Base-by-base conservation (phyloP, 2,797 vertebrate species). In the Choloepus didactylus region DNA sequence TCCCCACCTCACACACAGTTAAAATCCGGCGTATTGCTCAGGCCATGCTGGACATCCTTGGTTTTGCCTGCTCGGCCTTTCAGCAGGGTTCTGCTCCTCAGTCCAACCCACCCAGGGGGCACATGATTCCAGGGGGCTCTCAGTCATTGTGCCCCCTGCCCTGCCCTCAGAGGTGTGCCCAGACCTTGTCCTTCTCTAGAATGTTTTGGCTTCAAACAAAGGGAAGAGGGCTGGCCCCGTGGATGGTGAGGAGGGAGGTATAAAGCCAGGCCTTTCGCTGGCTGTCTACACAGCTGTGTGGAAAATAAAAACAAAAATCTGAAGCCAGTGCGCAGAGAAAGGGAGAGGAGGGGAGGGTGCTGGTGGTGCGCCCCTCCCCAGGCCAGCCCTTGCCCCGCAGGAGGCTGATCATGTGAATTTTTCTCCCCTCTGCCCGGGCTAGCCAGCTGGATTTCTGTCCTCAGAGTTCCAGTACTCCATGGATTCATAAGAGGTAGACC, bases 141-240 rank as follows among this genome's bases (percentile, higher is more conserved):
- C 25, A 5, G 19, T 64, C 60, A 29, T 29, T 11, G 64, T n/a
- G 64, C 6, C 19, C 44, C 31, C 66, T 38, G 59, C 41, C 62
- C 44, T 88, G 62, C 51, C 56, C 66, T 60, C 8, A 25, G 62
- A 60, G 29, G n/a, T 38, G 3, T 10, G 2, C 44, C 14, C 18
- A 60, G 76, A 85, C 64, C 77, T 14, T 25, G 59, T 69, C 29
- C 46, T 75, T 93, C 49, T 76, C 69, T 60, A 29, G 46, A 92
- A 87, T 23, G 51, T 60, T 84, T 81, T 93, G 89, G 23, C 54
- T 14, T 80, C 11, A 62, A 93, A 87, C 49, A 72, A 67, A 44
- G 49, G n/a, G 76, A 72, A 82, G 14, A 44, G 59, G 51, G 6
- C 31, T 21, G 66, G 64, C 12, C 73, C 56, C 76, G 31, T 83